Percentiles rank a stretch among this genome's conserved stretches.
These are phyloP conservation scores for Polydrusus tereticollis DNA, from an alignment of 2,888 invertebrate genomes.

Conservation along the genomic window DNA sequence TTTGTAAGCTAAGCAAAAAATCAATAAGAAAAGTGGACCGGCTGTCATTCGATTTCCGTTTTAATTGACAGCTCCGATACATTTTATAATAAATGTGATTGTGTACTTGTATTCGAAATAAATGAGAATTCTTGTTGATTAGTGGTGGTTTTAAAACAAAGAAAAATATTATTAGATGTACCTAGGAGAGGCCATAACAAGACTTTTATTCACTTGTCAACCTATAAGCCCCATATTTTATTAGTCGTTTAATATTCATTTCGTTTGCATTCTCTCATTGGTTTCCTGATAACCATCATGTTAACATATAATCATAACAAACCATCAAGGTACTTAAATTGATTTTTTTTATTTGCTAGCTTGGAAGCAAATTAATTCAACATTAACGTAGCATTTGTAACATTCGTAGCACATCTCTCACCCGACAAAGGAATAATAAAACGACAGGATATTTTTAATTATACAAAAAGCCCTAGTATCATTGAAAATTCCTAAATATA, in stretches of 20 bases:
- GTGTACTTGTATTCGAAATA: neutral
- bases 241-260: neutral
- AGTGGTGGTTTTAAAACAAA: no score
- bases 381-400: neutral
- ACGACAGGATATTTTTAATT: constrained; percentile 1
- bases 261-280: neutral
- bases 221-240: neutral
- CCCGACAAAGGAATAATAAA: neutral
- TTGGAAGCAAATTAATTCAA: neutral
- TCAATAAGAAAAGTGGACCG: no score
- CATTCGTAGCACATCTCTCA: neutral
- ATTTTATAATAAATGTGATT: neutral
- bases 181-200: no score
- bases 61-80: no score
- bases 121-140: no score
- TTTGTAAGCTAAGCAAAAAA: no score
- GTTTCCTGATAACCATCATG: no score
- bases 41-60: no score
- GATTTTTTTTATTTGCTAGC: neutral
- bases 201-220: neutral
- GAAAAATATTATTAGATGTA: no score
- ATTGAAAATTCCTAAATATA: neutral
- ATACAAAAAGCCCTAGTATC: neutral
- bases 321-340: neutral
- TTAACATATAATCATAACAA: neutral